Conservation (phyloP, 2,888 invertebrate genomes). For the Arge pagana region DNA sequence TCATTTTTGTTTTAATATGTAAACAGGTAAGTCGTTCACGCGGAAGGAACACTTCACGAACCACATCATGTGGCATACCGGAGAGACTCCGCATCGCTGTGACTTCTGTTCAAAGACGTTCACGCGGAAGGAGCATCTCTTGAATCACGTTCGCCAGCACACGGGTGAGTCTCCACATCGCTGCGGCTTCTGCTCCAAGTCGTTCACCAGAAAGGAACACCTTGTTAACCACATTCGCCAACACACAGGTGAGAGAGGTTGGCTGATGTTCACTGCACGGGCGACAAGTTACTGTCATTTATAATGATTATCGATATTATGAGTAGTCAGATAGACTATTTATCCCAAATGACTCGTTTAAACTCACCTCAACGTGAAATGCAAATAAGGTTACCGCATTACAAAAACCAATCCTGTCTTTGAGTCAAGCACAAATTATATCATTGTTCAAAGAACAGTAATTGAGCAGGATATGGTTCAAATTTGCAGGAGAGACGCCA, state of each 20-base stretch:
- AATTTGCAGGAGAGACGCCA: slow-evolving; percentile 66
- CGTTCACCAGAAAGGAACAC: slow-evolving; percentile 85
- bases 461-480: too few relatives aligned
- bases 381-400: too few relatives aligned
- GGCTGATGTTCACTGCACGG: slow-evolving; percentile 53
- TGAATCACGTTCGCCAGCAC: slow-evolving; percentile 79
- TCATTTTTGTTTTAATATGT: slow-evolving; percentile 38
- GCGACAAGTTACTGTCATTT: slow-evolving; percentile 35
- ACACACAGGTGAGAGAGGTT: slow-evolving; percentile 66
- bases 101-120: slow-evolving; percentile 81
- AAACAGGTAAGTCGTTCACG: slow-evolving; percentile 74
- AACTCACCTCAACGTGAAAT: too few relatives aligned
- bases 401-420: too few relatives aligned
- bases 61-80: slow-evolving; percentile 88
- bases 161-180: slow-evolving; percentile 84
- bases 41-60: slow-evolving; percentile 90
- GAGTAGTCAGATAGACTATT: too few relatives aligned
- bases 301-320: slow-evolving; percentile 4
- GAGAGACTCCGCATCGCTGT: slow-evolving; percentile 78
- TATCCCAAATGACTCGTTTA: too few relatives aligned
- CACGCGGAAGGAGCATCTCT: slow-evolving; percentile 75
- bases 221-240: slow-evolving; percentile 84
- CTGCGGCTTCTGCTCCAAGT: slow-evolving; percentile 85
- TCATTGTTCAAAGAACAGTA: too few relatives aligned
- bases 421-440: too few relatives aligned